A percentile compares a stretch with the other conserved stretches of the same genome.
phyloP scores from a whole-genome alignment of 2,113 vertebrate genomes.

The Neolamprologus ventralis region DNA sequence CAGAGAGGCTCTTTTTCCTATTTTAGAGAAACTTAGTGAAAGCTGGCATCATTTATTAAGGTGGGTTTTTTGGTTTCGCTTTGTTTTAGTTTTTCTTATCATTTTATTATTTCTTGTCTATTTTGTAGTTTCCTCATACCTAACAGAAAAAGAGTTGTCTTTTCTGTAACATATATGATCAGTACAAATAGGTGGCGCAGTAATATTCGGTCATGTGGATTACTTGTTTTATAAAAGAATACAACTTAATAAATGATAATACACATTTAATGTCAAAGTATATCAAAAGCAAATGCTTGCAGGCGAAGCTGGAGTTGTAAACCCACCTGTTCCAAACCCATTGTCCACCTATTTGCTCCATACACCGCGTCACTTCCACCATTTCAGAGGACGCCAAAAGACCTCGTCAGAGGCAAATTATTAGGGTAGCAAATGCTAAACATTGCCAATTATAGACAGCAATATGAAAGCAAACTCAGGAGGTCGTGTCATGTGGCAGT shows the following conservation, averaged over 20 bases:
- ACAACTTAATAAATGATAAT: background rate
- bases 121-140: background rate
- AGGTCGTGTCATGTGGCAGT: conserved; percentile 39
- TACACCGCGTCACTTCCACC: background rate
- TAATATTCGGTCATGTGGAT: background rate
- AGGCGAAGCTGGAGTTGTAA: background rate
- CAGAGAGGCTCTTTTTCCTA: background rate
- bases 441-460: background rate
- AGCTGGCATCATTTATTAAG: background rate
- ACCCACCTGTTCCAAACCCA: background rate
- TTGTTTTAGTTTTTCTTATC: background rate
- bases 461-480: background rate
- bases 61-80: background rate
- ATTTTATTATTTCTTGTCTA: background rate
- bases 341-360: background rate
- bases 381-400: background rate
- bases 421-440: background rate
- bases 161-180: background rate
- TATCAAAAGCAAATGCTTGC: background rate
- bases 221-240: background rate
- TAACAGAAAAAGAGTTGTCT: background rate
- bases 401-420: background rate
- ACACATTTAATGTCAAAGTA: background rate
- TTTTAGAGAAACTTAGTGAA: background rate
- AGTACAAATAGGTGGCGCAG: background rate